Evolutionary conservation across 2,888 invertebrate species (phyloP), one percentile per base, ranked within the genome.

Genomic region (Drosophila mulleri): DNA sequence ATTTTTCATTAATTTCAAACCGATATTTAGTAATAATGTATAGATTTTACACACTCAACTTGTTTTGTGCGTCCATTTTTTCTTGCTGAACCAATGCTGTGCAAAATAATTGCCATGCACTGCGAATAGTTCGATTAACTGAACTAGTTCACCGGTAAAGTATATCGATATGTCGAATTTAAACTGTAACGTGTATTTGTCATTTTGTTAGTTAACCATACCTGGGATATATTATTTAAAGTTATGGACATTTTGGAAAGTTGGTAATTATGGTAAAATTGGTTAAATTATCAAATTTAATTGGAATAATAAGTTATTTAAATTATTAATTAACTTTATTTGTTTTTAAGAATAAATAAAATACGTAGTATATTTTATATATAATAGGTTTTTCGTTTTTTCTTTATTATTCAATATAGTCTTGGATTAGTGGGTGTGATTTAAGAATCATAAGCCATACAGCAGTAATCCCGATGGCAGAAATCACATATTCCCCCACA

Each of bases 131-230:
- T 58, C 41, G 2, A 16, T 65, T 39, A 39, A 39, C 37, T 14
- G 59, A 72, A 52, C 48, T 23, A 77, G 61, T 52, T 75, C 69
- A 20, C 5, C 4, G n/a, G 1, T 39, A n/a, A 20, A n/a, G 23
- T 23, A 3, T 53, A 50, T 50, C 32, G 37, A 39, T 23, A 14
- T 18, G 14, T 50, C 7, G 7, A 23, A 39, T 39, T 39, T 7
- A 2, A 26, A 16, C 5, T 50, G 4, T 32, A 50, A 35, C 32
- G 50, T 18, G 8, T 29, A 48, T 29, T 48, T n/a, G 3, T 37
- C 1, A 11, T 1, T 23, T 44, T 47, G 29, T 29, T 23, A 42
- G 11, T 5, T 16, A 26, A 3, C 14, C 16, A 23, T 20, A 7
- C 14, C 44, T 12, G 12, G 20, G 2, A 44, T 14, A 7, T 14